These are phyloP conservation scores for Pelodytes ibericus DNA, from an alignment of 2,797 vertebrate species.

Conservation along the genomic window DNA sequence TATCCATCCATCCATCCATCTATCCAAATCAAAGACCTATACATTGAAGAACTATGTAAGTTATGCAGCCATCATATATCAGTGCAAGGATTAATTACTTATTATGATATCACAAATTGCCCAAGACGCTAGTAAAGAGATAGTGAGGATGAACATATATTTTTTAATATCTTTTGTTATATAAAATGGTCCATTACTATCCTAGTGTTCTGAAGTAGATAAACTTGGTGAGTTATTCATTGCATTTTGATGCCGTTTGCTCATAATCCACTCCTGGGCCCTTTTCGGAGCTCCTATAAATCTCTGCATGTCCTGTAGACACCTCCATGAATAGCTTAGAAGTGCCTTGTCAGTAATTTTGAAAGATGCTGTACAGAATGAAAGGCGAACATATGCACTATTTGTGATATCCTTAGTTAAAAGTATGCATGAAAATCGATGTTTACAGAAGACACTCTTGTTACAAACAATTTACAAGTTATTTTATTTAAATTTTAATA, in stretches of 20 bases:
- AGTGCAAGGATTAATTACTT: background rate
- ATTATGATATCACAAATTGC: background rate
- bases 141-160: background rate
- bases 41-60: background rate
- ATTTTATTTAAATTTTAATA: too few relatives aligned
- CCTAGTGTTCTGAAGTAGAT: slow-evolving; percentile 16
- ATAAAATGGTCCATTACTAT: slow-evolving; percentile 22
- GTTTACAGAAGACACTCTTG: too few relatives aligned
- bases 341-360: slow-evolving; percentile 33
- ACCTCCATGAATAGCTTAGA: slow-evolving; percentile 26
- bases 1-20: too few relatives aligned
- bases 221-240: slow-evolving; percentile 30
- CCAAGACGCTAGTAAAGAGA: background rate
- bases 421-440: background rate
- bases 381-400: background rate
- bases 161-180: background rate
- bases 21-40: too few relatives aligned
- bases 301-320: slow-evolving; percentile 21
- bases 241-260: slow-evolving; percentile 17
- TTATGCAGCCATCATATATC: background rate
- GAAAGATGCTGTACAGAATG: background rate
- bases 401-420: background rate
- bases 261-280: slow-evolving; percentile 27
- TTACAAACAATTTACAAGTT: too few relatives aligned
- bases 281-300: slow-evolving; percentile 13